These are phyloP conservation scores for Bombus soroeensis DNA, from an alignment of 1,140 invertebrate genomes.

Conservation along the genomic window DNA sequence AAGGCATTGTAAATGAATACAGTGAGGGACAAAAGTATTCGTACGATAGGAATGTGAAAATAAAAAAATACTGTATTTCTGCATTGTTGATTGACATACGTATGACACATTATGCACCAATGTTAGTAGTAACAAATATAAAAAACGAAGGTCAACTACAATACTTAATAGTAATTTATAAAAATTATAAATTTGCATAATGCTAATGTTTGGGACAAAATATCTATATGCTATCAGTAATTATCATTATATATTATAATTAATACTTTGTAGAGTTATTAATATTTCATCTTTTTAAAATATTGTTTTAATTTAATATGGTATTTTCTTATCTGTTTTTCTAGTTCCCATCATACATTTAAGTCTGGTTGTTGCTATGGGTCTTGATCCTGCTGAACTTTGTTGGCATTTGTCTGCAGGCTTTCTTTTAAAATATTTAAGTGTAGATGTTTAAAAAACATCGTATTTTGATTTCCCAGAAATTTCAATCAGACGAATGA, in stretches of 20 bases:
- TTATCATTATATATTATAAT: background rate
- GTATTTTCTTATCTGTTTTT: background rate
- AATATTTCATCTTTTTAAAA: background rate
- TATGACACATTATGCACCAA: background rate
- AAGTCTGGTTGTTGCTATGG: background rate
- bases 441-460: background rate
- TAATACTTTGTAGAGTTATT: background rate
- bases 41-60: background rate
- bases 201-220: background rate
- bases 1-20: slow-evolving; percentile 1
- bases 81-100: background rate
- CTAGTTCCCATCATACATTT: background rate
- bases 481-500: background rate
- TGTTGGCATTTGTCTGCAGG: background rate
- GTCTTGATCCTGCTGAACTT: background rate
- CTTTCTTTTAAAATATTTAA: background rate
- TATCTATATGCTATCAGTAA: background rate
- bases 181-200: no score
- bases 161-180: background rate
- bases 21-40: background rate
- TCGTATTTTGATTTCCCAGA: background rate
- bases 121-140: background rate
- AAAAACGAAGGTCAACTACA: background rate
- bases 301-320: background rate
- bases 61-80: background rate